Conservation (phyloP, 2,888 invertebrate species). For the Gnatocerus cornutus region DNA sequence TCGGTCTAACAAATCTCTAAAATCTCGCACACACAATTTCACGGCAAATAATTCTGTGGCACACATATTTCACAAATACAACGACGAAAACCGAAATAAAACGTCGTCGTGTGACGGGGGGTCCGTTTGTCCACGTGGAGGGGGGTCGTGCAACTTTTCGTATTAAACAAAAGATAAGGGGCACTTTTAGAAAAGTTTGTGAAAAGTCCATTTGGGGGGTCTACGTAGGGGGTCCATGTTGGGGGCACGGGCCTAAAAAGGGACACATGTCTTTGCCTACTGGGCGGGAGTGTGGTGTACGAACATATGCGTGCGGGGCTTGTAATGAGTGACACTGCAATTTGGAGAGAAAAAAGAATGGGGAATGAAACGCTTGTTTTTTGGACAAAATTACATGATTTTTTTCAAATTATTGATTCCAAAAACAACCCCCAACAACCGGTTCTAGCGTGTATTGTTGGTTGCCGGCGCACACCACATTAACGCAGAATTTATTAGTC, state of each 20-base stretch:
- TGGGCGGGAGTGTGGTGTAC: constrained; percentile 53
- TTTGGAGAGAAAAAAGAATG: constrained; percentile 41
- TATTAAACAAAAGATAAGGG: constrained; percentile 62
- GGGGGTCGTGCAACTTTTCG: constrained; percentile 62
- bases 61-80: constrained; percentile 60
- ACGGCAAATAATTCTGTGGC: constrained; percentile 62
- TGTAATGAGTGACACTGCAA: constrained; percentile 48
- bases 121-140: constrained; percentile 57
- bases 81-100: constrained; percentile 54
- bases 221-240: constrained; percentile 59
- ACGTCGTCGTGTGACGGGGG: constrained; percentile 47
- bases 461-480: too few species aligned
- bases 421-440: too few species aligned
- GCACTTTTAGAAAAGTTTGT: constrained; percentile 58
- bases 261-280: constrained; percentile 60
- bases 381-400: neutral
- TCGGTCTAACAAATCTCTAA: constrained; percentile 50
- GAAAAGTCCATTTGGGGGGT: constrained; percentile 61
- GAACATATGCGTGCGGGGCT: constrained; percentile 55
- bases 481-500: too few species aligned
- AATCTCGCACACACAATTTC: constrained; percentile 59
- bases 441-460: too few species aligned
- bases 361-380: neutral
- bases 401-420: too few species aligned
- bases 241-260: constrained; percentile 61